phyloP scores from a whole-genome alignment of 2,113 vertebrate species.

The Cheirogaleus medius region DNA sequence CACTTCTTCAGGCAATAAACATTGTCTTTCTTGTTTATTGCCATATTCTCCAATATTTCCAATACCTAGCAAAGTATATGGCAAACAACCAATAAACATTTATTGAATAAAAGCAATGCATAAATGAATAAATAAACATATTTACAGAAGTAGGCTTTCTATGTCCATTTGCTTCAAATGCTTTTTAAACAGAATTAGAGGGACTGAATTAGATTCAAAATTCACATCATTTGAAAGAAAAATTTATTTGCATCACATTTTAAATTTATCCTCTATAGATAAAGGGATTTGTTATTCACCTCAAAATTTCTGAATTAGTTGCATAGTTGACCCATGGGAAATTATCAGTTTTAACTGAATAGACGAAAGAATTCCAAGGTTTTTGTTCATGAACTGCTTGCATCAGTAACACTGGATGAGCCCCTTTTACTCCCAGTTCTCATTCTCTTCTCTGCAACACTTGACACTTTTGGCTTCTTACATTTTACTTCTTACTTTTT shows the following conservation, averaged over 20 bases:
- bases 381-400: not conserved
- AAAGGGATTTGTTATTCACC: conserved; percentile 82
- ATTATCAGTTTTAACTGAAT: not conserved
- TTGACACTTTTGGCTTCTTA: not conserved
- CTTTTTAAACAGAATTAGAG: conserved; percentile 83
- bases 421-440: not conserved
- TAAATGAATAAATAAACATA: not conserved
- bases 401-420: not conserved
- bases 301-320: no score
- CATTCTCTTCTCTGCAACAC: not conserved
- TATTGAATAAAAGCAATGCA: not conserved
- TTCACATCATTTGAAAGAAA: conserved; percentile 91
- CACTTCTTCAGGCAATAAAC: not conserved
- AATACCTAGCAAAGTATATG: not conserved
- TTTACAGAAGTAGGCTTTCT: not conserved
- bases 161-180: not conserved
- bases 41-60: not conserved
- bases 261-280: conserved; percentile 84
- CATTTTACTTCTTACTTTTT: conserved; percentile 23
- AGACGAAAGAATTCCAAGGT: not conserved
- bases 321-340: not conserved
- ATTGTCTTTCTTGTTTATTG: not conserved
- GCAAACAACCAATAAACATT: not conserved
- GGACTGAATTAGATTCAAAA: conserved; percentile 90
- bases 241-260: conserved; percentile 46